Evolutionary conservation across 2,113 vertebrate genomes (phyloP), one percentile per base, ranked within the genome.

Genomic region (Struthidea cinerea): DNA sequence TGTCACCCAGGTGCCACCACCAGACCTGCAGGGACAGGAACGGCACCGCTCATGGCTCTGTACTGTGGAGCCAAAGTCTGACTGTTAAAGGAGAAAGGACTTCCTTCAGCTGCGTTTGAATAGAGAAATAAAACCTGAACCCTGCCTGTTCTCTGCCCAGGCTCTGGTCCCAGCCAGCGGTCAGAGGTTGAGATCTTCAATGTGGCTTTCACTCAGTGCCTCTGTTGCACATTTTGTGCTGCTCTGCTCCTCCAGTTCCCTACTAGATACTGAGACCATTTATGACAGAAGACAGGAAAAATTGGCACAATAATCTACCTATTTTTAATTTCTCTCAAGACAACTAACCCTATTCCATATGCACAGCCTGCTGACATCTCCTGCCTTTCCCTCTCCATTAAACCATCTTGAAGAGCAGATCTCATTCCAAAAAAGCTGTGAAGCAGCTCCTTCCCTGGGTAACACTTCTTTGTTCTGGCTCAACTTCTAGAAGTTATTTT

Each of bases 291-390:
- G 49, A 44, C n/a, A 82, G 77, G 33, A 82, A 94, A 84, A 82
- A 14, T 10, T 89, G 84, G 65, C 89, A 84, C 41, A 78, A 64
- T 9, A 76, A 84, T 27, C 53, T 61, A 89, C 41, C 77, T 94
- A 87, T 85, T 96, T 96, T 97, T 95, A 91, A 46, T 92, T 89
- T 94, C 83, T 71, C 84, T 78, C 26, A 53, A 89, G 78, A 79
- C 49, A 78, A 80, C 55, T 89, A 96, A 56, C 57, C 64, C 87
- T 81, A 57, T 82, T 87, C 85, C 74, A 76, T 79, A 78, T 75
- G 65, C 53, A 87, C 87, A 79, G 84, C 80, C 52, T 92, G 94
- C 44, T 89, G 81, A 95, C 37, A 84, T 81, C 65, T 75, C 57
- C 60, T 95, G 63, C 86, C 27, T 70, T 52, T 87, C 77, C 85